Percentiles rank a stretch among this genome's conserved stretches.
These are phyloP conservation scores for Microctonus aethiopoides DNA, from an alignment of 2,888 invertebrate genomes.

Conservation along the genomic window DNA sequence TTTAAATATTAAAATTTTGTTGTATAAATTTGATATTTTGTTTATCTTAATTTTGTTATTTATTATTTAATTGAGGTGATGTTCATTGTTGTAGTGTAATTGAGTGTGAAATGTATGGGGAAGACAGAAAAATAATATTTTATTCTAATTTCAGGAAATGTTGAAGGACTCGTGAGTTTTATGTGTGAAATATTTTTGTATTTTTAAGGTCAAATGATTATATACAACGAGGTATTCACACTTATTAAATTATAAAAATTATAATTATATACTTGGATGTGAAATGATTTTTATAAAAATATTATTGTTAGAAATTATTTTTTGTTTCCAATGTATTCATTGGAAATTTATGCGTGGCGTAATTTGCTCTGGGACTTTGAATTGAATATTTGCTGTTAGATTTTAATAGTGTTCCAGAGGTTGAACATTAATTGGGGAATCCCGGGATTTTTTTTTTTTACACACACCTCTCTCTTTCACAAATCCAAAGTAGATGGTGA, in stretches of 20 bases:
- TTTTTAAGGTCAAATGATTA: neutral
- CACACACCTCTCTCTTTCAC: neutral
- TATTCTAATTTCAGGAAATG: conserved; percentile 7
- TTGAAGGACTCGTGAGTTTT: conserved; percentile 8
- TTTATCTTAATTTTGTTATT: neutral
- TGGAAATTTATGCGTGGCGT: neutral
- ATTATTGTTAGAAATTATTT: neutral
- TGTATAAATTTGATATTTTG: neutral
- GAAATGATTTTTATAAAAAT: neutral
- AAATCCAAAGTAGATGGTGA: neutral
- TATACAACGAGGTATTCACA: no score
- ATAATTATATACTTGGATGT: no score
- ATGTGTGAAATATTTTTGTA: conserved; percentile 10
- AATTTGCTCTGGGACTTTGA: neutral
- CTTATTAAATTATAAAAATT: no score
- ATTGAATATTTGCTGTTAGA: neutral
- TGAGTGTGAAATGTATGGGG: neutral
- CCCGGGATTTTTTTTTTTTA: neutral
- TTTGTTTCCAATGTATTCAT: neutral
- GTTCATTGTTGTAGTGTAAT: neutral
- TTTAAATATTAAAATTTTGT: neutral
- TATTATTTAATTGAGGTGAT: neutral
- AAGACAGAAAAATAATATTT: neutral
- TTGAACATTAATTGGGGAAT: neutral
- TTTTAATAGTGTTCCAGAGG: neutral